Percentiles rank a stretch among this genome's conserved stretches.
Conservation (phyloP, 2,113 vertebrate species). For the Brachionichthys hirsutus region DNA sequence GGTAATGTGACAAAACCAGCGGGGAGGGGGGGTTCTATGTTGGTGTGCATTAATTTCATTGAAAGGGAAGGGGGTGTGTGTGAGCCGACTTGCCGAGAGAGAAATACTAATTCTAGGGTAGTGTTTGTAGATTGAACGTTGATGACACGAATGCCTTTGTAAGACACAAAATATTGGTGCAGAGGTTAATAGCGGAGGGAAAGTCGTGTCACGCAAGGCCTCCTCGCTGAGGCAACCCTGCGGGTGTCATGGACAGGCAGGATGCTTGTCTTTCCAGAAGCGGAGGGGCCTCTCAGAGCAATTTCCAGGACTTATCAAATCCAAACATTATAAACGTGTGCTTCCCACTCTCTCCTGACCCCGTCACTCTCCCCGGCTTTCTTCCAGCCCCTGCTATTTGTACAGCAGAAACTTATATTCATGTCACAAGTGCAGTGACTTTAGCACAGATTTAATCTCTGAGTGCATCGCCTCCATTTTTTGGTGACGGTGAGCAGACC, state of each 20-base stretch:
- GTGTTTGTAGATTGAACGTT: slow-evolving; percentile 18
- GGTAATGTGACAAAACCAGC: slow-evolving; percentile 64
- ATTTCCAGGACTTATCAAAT: slow-evolving; percentile 64
- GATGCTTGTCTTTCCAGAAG: slow-evolving; percentile 39
- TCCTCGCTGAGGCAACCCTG: slow-evolving; percentile 23
- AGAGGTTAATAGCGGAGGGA: slow-evolving; percentile 40
- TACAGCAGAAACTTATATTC: slow-evolving; percentile 52
- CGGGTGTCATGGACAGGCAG: slow-evolving; percentile 36
- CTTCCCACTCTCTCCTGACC: slow-evolving; percentile 41
- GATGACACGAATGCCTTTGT: slow-evolving; percentile 32
- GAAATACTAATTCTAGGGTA: slow-evolving; percentile 20
- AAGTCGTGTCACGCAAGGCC: slow-evolving; percentile 23
- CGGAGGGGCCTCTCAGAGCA: slow-evolving; percentile 48
- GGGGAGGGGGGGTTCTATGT: slow-evolving; percentile 43
- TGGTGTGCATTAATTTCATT: slow-evolving; percentile 24
- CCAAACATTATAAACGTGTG: slow-evolving; percentile 56
- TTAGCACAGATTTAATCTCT: slow-evolving; percentile 41
- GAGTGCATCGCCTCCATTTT: slow-evolving; percentile 30
- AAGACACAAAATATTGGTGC: slow-evolving; percentile 34
- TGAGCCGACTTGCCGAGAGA: neutral
- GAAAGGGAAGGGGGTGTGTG: slow-evolving; percentile 13
- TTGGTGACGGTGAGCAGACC: slow-evolving; percentile 49
- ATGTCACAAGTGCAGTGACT: slow-evolving; percentile 41
- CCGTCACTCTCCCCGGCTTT: slow-evolving; percentile 36
- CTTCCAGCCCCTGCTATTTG: slow-evolving; percentile 31